These are phyloP conservation scores for Ectropis crepuscularia DNA, from an alignment of 2,888 invertebrate genomes.

Conservation along the genomic window DNA sequence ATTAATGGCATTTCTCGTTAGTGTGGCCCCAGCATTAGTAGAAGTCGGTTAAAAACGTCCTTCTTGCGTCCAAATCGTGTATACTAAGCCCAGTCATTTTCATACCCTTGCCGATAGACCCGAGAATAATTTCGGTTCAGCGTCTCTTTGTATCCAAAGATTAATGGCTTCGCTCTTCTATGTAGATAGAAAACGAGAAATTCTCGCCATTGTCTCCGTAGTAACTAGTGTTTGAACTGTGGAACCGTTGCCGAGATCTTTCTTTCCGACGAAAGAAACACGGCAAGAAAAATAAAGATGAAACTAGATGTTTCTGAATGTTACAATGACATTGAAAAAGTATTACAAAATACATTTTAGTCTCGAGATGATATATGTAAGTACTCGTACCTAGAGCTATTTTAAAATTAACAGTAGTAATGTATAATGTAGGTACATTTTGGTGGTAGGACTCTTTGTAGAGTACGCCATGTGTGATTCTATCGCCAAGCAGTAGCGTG, in stretches of 20 bases:
- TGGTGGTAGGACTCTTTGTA: too few relatives aligned
- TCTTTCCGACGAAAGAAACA: background rate
- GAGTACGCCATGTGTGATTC: too few relatives aligned
- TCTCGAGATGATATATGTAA: background rate
- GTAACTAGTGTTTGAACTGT: constrained; percentile 11
- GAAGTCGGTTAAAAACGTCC: too few relatives aligned
- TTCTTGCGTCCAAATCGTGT: too few relatives aligned
- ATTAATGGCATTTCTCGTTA: too few relatives aligned
- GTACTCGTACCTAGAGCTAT: too few relatives aligned
- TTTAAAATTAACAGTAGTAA: too few relatives aligned
- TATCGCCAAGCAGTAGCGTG: too few relatives aligned
- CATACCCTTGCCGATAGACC: background rate
- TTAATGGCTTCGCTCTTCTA: constrained; percentile 21
- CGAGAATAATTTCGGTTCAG: constrained; percentile 12
- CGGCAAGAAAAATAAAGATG: background rate
- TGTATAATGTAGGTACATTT: too few relatives aligned
- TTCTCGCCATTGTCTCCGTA: constrained; percentile 13
- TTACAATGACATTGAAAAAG: background rate
- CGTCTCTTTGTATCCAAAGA: constrained; percentile 27
- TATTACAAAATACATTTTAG: background rate
- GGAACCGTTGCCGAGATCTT: background rate
- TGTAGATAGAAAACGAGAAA: constrained; percentile 17
- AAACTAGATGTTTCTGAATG: background rate
- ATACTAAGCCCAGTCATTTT: background rate
- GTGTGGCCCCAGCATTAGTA: too few relatives aligned